Percentiles rank a stretch among this genome's conserved stretches.
Conservation (phyloP, 1,140 invertebrate species). For the Aphidius gifuensis region DNA sequence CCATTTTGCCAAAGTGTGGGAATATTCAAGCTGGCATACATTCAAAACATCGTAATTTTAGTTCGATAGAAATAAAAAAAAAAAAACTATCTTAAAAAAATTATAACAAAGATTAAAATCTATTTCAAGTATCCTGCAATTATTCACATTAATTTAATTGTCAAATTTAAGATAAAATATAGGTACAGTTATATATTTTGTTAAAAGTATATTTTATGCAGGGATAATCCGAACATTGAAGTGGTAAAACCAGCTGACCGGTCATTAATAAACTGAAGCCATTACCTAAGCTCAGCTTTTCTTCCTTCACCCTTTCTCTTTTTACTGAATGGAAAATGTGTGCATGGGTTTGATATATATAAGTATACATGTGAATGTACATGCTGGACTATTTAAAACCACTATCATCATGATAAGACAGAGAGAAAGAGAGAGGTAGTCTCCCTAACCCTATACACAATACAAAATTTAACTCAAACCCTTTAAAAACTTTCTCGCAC, state of each 20-base stretch:
- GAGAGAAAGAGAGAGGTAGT: slow-evolving; percentile 32
- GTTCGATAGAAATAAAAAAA: too few species aligned
- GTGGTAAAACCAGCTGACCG: slow-evolving; percentile 43
- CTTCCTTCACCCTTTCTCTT: background rate
- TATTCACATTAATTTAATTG: too few species aligned
- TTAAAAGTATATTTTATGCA: too few species aligned
- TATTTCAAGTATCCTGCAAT: too few species aligned
- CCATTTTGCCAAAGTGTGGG: too few species aligned
- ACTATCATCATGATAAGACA: slow-evolving; percentile 37
- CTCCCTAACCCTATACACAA: slow-evolving; percentile 6
- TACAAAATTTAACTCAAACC: slow-evolving; percentile 8
- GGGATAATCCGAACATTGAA: too few species aligned
- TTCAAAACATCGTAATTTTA: too few species aligned
- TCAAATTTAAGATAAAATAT: too few species aligned
- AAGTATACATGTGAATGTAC: slow-evolving; percentile 22
- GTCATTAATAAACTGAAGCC: slow-evolving; percentile 56
- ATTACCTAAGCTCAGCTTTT: slow-evolving; percentile 47
- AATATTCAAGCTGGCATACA: too few species aligned
- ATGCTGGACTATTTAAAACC: slow-evolving; percentile 38
- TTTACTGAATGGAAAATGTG: slow-evolving; percentile 33
- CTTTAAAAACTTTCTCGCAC: background rate
- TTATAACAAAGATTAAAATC: too few species aligned
- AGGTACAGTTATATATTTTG: too few species aligned
- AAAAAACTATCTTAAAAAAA: too few species aligned
- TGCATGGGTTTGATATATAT: slow-evolving; percentile 17